Evolutionary conservation across 2,888 invertebrate genomes (phyloP), one percentile per base, ranked within the genome.

Genomic region (Tortrix viridana): DNA sequence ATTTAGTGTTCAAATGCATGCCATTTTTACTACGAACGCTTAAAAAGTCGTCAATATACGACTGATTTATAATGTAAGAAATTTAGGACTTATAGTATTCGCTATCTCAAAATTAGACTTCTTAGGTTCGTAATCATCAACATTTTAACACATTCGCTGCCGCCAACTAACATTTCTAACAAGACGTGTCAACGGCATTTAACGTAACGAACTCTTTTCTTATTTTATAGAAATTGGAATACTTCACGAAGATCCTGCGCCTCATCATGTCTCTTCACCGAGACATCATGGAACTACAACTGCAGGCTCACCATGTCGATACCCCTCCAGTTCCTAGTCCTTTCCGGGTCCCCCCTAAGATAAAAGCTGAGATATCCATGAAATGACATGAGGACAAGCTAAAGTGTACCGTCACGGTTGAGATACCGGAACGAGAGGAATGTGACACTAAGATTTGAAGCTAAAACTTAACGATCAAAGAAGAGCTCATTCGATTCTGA

Each of bases 191-290:
- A 26, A 3, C 7, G 32, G 32, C 44, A 62, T 53, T 53, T 57
- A 16, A 16, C 14, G n/a, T 22, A 19, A 38, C 2, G 3, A 18
- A 37, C 2, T 19, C 22, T 32, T 56, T 62, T 67, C 60, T 16
- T 3, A 55, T 22, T 46, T 87, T 83, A 3, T 86, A 92, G 91
- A 89, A 85, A 71, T 53, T 91, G 76, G 92, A 92, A 65, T 91
- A 91, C 73, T 90, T 91, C 66, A 88, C 89, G 19, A 92, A 92
- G 69, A 84, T 92, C 19, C 79, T 91, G 0, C 86, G 89, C 0
- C 77, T 92, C 2, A 90, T 92, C 63, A 89, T 89, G 88, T 89
- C 90, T 0, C 72, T 92, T 0, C 90, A 92, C 37, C 83, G 79
- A 0, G 92, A 92, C 49, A 90, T 92, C 4, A 83, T 89, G 87